phyloP scores from a whole-genome alignment of 2,797 vertebrate genomes.

The Hapalemur alaotrensis region DNA sequence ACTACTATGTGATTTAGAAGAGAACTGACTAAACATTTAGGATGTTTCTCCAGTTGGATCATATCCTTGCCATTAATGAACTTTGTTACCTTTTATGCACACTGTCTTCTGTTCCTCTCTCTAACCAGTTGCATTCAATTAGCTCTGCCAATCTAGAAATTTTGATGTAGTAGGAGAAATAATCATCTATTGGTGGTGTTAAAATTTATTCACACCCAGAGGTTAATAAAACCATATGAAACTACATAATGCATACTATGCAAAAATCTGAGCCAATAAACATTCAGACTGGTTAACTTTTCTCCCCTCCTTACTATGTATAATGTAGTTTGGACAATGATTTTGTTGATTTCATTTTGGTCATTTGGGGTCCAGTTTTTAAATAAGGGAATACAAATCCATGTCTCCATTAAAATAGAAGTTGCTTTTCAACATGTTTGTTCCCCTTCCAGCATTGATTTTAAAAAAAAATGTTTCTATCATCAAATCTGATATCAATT shows the following conservation, averaged over 20 bases:
- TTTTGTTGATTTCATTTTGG: not conserved
- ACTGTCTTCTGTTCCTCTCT: not conserved
- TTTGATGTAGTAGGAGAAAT: not conserved
- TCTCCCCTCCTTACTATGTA: not conserved
- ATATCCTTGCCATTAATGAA: not conserved
- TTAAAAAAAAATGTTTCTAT: not conserved
- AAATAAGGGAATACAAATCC: not conserved
- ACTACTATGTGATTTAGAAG: not conserved
- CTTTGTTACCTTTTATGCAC: not conserved
- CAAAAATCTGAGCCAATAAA: conserved; percentile 19
- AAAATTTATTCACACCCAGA: not conserved
- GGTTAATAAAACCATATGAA: not conserved
- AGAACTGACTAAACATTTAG: not conserved
- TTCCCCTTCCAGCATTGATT: not conserved
- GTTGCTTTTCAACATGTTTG: not conserved
- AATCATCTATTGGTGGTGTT: not conserved
- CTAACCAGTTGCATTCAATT: not conserved
- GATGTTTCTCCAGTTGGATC: not conserved
- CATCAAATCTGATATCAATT: not conserved
- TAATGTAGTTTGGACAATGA: not conserved
- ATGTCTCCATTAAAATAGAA: not conserved
- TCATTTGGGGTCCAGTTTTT: not conserved
- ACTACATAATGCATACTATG: not conserved
- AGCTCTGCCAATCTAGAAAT: not conserved
- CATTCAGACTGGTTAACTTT: not conserved